These are phyloP conservation scores for Onthophagus taurus DNA, from an alignment of 1,140 invertebrate genomes.

Conservation along the genomic window DNA sequence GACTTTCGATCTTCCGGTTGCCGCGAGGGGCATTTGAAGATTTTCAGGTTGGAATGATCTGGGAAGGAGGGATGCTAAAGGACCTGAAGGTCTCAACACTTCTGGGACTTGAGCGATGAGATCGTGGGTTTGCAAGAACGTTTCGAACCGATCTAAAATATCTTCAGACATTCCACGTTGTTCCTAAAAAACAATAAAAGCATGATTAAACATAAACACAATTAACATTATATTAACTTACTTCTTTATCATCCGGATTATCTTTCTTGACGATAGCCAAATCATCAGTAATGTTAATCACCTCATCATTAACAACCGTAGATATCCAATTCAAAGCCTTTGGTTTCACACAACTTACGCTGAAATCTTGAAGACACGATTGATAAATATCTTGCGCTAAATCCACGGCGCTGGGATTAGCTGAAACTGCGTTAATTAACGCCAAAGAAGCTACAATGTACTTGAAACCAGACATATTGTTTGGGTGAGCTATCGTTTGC, in stretches of 20 bases:
- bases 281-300: conserved; percentile 62
- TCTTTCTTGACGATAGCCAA: conserved; percentile 56
- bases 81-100: conserved; percentile 45
- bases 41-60: conserved; percentile 58
- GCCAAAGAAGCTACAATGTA: conserved; percentile 17
- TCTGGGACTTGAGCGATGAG: conserved; percentile 53
- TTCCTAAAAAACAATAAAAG: conserved; percentile 23
- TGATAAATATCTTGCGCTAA: conserved; percentile 52
- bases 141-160: conserved; percentile 53
- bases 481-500: conserved; percentile 16
- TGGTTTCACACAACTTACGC: conserved; percentile 61
- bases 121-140: conserved; percentile 53
- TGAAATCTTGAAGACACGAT: conserved; percentile 52
- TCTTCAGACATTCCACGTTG: conserved; percentile 25
- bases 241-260: conserved; percentile 37
- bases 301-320: conserved; percentile 51
- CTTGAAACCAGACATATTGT: conserved; percentile 19
- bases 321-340: conserved; percentile 64
- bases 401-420: conserved; percentile 43
- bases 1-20: conserved; percentile 46
- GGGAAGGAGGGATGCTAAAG: conserved; percentile 50
- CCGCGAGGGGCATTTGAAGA: conserved; percentile 54
- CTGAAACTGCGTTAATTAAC: conserved; percentile 18
- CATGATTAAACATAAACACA: conserved; percentile 12
- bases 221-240: conserved; percentile 12